A percentile compares a stretch with the other conserved stretches of the same genome.
Conservation (phyloP, 2,888 invertebrate species). For the Standfussiana lucernea region DNA sequence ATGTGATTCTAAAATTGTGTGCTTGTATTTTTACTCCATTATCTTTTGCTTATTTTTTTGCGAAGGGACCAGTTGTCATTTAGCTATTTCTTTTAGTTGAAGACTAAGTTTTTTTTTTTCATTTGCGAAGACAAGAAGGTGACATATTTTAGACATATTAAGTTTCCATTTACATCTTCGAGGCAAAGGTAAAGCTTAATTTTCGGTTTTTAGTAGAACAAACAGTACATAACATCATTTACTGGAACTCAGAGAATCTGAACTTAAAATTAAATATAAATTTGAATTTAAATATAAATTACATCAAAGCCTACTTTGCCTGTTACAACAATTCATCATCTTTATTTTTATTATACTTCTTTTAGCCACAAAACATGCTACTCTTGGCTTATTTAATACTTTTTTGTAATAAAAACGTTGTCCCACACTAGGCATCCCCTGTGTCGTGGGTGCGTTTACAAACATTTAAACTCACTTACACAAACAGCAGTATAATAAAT, state of each 20-base stretch:
- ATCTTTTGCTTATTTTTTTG: not conserved
- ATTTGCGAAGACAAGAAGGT: not conserved
- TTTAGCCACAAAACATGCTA: not conserved
- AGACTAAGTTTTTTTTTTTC: not conserved
- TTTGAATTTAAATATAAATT: not conserved
- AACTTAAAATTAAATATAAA: not conserved
- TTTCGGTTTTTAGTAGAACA: not conserved
- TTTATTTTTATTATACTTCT: not conserved
- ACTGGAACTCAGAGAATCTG: not conserved
- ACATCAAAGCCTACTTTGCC: too few species aligned
- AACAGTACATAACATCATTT: not conserved
- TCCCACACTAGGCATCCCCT: too few species aligned
- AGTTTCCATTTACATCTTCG: not conserved
- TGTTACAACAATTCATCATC: too few species aligned
- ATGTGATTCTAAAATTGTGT: conserved; percentile 24
- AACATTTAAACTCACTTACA: too few species aligned
- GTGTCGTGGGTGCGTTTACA: too few species aligned
- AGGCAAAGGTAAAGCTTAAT: not conserved
- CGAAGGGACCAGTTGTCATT: not conserved
- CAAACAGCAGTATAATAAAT: not conserved
- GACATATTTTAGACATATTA: not conserved
- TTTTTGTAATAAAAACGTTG: too few species aligned
- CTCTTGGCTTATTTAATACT: not conserved
- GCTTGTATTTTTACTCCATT: conserved; percentile 2
- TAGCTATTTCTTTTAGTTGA: not conserved